phyloP scores from a whole-genome alignment of 2,797 vertebrate species.

The Sebastes aleutianus region DNA sequence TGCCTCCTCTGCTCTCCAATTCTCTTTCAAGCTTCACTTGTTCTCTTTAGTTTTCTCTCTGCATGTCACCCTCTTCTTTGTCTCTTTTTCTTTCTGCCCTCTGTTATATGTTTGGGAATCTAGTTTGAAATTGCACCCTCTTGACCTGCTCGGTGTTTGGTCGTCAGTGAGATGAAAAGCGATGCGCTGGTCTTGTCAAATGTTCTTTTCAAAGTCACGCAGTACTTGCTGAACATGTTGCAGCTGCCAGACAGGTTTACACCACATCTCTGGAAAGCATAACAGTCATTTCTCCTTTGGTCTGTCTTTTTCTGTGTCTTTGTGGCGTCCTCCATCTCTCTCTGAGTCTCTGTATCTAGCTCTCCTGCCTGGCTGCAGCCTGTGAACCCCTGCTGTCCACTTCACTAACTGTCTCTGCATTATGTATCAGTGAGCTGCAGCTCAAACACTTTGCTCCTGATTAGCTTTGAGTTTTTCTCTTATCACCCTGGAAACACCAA shows the following conservation, averaged over 20 bases:
- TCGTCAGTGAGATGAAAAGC: slow-evolving; percentile 38
- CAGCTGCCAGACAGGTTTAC: slow-evolving; percentile 18
- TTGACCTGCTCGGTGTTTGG: slow-evolving; percentile 22
- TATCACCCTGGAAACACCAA: slow-evolving; percentile 21
- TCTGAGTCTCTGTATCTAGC: background rate
- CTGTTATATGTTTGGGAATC: slow-evolving; percentile 10
- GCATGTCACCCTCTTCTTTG: background rate
- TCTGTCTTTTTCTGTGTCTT: background rate
- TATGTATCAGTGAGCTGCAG: slow-evolving; percentile 49
- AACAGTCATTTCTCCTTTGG: slow-evolving; percentile 10
- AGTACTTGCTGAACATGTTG: slow-evolving; percentile 29
- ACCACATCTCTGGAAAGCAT: background rate
- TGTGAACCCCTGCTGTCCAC: slow-evolving; percentile 42
- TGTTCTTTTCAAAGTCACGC: slow-evolving; percentile 12
- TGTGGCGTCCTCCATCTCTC: background rate
- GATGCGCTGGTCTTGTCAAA: slow-evolving; percentile 24
- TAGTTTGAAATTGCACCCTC: slow-evolving; percentile 12
- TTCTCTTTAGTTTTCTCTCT: slow-evolving; percentile 44
- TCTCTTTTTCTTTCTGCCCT: slow-evolving; percentile 1
- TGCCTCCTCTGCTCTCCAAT: slow-evolving; percentile 45
- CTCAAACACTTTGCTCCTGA: slow-evolving; percentile 33
- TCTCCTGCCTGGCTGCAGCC: slow-evolving; percentile 8
- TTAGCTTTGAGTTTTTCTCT: slow-evolving; percentile 31
- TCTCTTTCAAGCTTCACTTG: slow-evolving; percentile 58
- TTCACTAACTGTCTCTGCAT: slow-evolving; percentile 37